Percentiles rank a stretch among this genome's conserved stretches.
Evolutionary conservation across 2,888 invertebrate species (phyloP).

Genomic region (Drosophila demipolita): DNA sequence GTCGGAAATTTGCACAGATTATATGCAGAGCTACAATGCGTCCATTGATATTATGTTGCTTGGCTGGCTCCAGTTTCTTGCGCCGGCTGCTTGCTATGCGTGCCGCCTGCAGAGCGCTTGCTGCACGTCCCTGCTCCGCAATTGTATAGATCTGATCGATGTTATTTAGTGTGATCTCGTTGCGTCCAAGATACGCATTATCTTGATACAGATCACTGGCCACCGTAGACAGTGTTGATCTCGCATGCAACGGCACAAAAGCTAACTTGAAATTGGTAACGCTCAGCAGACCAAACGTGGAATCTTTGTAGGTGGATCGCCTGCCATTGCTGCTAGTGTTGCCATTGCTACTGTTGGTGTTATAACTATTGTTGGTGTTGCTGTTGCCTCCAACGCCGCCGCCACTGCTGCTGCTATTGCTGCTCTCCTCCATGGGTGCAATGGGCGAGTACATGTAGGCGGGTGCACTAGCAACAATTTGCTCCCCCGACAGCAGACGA

Average conservation of each 20-base stretch:
- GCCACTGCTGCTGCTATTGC: slow-evolving; percentile 83
- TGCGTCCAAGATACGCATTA: slow-evolving; percentile 82
- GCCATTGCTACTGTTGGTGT: slow-evolving; percentile 86
- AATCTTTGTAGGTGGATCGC: slow-evolving; percentile 86
- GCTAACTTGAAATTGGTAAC: slow-evolving; percentile 97
- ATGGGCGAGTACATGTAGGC: slow-evolving; percentile 93
- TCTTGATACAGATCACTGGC: slow-evolving; percentile 80
- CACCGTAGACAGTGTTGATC: slow-evolving; percentile 30
- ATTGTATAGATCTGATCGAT: slow-evolving; percentile 85
- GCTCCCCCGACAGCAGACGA: slow-evolving; percentile 86
- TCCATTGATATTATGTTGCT: slow-evolving; percentile 83
- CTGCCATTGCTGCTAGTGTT: slow-evolving; percentile 39
- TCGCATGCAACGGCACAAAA: slow-evolving; percentile 88
- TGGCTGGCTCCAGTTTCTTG: slow-evolving; percentile 81
- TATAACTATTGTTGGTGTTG: slow-evolving; percentile 86
- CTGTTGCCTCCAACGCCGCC: neutral
- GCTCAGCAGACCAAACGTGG: slow-evolving; percentile 92
- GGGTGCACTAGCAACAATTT: slow-evolving; percentile 92
- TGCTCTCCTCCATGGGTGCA: slow-evolving; percentile 85
- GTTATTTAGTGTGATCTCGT: slow-evolving; percentile 84
- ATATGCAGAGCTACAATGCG: slow-evolving; percentile 84
- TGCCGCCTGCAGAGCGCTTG: slow-evolving; percentile 75
- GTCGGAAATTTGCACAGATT: slow-evolving; percentile 91
- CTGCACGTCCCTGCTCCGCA: slow-evolving; percentile 75
- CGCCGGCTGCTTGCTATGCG: slow-evolving; percentile 69